These are phyloP conservation scores for Hylyphantes graminicola DNA, from an alignment of 1,140 invertebrate genomes.

Conservation along the genomic window DNA sequence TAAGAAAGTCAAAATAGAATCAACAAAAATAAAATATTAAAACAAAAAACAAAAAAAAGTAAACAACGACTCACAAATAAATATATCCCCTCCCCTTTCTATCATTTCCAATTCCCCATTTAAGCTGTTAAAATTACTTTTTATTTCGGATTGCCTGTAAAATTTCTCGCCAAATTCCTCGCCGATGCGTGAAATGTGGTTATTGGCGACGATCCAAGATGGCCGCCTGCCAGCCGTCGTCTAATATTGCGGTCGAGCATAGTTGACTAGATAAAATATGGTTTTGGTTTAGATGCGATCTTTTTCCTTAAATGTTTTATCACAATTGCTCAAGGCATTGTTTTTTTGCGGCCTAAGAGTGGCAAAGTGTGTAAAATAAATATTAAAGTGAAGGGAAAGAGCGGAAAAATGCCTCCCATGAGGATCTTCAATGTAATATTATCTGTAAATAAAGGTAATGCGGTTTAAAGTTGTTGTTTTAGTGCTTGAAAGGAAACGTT, in stretches of 20 bases:
- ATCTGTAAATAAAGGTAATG: conserved; percentile 36
- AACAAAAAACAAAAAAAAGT: not conserved
- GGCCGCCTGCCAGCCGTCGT: conserved; percentile 28
- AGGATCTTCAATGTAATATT: conserved; percentile 15
- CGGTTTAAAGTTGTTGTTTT: conserved; percentile 9
- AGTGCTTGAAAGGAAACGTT: conserved; percentile 4
- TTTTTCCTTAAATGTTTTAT: conserved; percentile 36
- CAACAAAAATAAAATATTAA: not conserved
- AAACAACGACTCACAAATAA: not conserved
- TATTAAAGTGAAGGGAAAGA: conserved; percentile 43
- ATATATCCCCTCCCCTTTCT: not conserved
- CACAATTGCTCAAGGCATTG: conserved; percentile 15
- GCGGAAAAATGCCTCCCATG: conserved; percentile 5
- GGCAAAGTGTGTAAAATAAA: conserved; percentile 51
- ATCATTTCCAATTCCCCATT: conserved; percentile 30
- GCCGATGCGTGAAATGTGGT: conserved; percentile 17
- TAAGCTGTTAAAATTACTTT: conserved; percentile 49
- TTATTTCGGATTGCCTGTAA: conserved; percentile 7
- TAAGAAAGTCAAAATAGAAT: no score
- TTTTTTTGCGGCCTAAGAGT: conserved; percentile 25
- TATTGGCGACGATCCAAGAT: conserved; percentile 29
- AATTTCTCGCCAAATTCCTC: conserved; percentile 2
- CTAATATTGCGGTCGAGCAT: conserved; percentile 29
- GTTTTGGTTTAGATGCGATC: conserved; percentile 29
- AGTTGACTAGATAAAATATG: conserved; percentile 53